These are phyloP conservation scores for Synanthedon vespiformis DNA, from an alignment of 2,888 invertebrate species.

Conservation along the genomic window DNA sequence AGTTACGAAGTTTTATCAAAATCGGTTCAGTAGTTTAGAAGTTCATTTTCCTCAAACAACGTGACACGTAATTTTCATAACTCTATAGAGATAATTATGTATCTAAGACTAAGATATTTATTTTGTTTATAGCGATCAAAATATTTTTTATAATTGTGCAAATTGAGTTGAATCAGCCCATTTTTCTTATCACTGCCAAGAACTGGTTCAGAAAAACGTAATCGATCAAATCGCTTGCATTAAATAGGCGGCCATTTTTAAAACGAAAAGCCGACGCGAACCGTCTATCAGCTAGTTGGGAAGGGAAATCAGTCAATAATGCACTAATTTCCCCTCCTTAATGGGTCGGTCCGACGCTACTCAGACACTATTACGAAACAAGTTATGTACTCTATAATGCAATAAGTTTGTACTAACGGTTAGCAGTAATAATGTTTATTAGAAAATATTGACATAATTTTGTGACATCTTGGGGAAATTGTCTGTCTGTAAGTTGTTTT, in stretches of 20 bases:
- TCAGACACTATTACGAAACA: constrained; percentile 50
- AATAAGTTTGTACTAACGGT: constrained; percentile 16
- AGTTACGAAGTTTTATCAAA: too few species aligned
- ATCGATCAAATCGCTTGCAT: constrained; percentile 32
- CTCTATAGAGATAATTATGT: too few species aligned
- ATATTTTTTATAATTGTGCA: not conserved
- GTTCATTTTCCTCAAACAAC: too few species aligned
- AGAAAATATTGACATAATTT: too few species aligned
- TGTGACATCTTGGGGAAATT: too few species aligned
- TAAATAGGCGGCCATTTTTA: constrained; percentile 41
- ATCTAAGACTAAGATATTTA: too few species aligned
- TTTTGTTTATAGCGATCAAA: not conserved
- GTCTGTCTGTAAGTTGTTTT: too few species aligned
- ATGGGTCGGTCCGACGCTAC: constrained; percentile 47
- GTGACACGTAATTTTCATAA: too few species aligned
- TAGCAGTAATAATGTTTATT: too few species aligned
- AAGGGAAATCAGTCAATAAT: constrained; percentile 70
- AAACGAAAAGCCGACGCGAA: constrained; percentile 40
- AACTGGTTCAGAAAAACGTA: constrained; percentile 13
- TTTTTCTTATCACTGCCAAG: constrained; percentile 8
- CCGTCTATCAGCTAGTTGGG: constrained; percentile 59
- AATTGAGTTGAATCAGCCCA: not conserved
- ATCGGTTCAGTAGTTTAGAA: too few species aligned
- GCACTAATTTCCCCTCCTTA: constrained; percentile 69
- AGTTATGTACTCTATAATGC: constrained; percentile 30